Conservation (phyloP, 2,113 vertebrate species). For the Apodemus sylvaticus region DNA sequence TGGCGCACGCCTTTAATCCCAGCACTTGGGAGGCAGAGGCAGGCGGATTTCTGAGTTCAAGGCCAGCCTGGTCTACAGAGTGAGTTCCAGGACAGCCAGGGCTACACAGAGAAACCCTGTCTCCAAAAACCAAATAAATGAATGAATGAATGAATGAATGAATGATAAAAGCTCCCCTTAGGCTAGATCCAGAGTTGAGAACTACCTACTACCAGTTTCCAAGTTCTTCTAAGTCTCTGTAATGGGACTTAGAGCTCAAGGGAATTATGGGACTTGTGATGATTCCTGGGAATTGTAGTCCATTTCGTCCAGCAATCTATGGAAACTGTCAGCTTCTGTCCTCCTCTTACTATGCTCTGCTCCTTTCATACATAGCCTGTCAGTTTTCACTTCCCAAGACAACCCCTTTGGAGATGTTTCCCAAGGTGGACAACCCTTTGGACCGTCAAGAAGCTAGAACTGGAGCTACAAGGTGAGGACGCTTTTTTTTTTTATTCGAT, state of each 20-base stretch:
- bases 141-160: background rate
- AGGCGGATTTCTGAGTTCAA: too few relatives aligned
- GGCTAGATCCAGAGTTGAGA: background rate
- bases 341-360: background rate
- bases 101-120: too few relatives aligned
- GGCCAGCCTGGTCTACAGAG: too few relatives aligned
- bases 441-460: constrained; percentile 76
- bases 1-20: too few relatives aligned
- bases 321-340: background rate
- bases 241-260: background rate
- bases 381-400: constrained; percentile 82
- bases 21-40: too few relatives aligned
- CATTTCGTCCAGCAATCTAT: background rate
- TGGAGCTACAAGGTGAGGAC: constrained; percentile 72
- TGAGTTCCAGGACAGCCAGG: too few relatives aligned
- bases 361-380: constrained; percentile 76
- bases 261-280: background rate
- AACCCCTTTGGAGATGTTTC: constrained; percentile 78
- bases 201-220: background rate
- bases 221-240: background rate
- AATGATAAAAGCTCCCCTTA: background rate
- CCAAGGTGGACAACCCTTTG: constrained; percentile 75
- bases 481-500: too few relatives aligned
- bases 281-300: background rate
- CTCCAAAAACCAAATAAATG: too few relatives aligned